A percentile compares a stretch with the other conserved stretches of the same genome.
Conservation (phyloP, 2,888 invertebrate species). For the Drosophila formosana region DNA sequence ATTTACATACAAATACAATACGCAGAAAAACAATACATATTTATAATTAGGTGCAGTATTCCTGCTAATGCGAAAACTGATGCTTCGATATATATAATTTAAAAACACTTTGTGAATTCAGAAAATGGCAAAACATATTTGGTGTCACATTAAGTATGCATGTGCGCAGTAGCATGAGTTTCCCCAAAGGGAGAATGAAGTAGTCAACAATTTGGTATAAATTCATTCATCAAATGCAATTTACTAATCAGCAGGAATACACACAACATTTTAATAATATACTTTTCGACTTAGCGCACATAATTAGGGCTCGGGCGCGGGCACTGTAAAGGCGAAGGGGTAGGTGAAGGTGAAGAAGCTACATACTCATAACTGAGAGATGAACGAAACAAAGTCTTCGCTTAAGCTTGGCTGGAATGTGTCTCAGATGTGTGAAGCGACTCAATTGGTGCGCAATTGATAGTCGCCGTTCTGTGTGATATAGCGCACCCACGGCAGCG, state of each 20-base stretch:
- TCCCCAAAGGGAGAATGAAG: neutral
- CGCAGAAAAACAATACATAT: slow-evolving; percentile 60
- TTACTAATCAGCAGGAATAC: slow-evolving; percentile 28
- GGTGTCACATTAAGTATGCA: neutral
- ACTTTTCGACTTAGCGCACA: slow-evolving; percentile 70
- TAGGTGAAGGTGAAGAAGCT: slow-evolving; percentile 57
- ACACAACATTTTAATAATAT: slow-evolving; percentile 15
- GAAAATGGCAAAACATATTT: neutral
- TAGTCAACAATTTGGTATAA: slow-evolving; percentile 18
- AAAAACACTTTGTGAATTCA: neutral
- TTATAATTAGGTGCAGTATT: slow-evolving; percentile 26
- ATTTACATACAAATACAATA: slow-evolving; percentile 68
- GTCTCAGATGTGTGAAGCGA: slow-evolving; percentile 20
- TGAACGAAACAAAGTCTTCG: slow-evolving; percentile 38
- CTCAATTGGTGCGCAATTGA: slow-evolving; percentile 95
- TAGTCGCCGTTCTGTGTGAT: slow-evolving; percentile 99
- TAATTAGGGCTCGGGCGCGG: slow-evolving; percentile 51
- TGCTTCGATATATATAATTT: neutral
- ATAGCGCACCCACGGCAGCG: slow-evolving; percentile 99
- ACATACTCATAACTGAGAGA: slow-evolving; percentile 34
- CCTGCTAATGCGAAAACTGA: slow-evolving; percentile 25
- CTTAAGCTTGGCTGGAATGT: slow-evolving; percentile 74
- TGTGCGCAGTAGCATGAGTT: neutral
- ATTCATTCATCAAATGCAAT: slow-evolving; percentile 35
- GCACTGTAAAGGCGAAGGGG: slow-evolving; percentile 52